Evolutionary conservation across 2,888 invertebrate genomes (phyloP), one percentile per base, ranked within the genome.

Genomic region (Bellardia bayeri): DNA sequence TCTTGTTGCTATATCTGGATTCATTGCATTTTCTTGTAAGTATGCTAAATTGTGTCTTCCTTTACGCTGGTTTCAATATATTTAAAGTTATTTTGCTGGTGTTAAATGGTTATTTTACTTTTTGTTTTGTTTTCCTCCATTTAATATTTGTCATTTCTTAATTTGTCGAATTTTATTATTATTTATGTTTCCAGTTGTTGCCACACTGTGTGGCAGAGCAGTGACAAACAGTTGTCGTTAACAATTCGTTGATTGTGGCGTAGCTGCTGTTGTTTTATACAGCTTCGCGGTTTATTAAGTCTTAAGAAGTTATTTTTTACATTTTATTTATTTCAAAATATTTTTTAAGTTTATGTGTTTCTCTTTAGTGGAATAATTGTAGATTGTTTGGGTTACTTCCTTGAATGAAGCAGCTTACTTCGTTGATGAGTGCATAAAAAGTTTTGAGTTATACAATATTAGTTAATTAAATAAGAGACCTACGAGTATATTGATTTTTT

Each of bases 101-200:
- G 63, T 37, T 75, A 54, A 61, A 56, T 68, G 30, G 42, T 63
- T 66, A 45, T 16, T 64, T 75, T 16, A 23, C 6, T 56, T 4
- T 23, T 40, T 40, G 40, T 63, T 54, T 64, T 56, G 33, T 72
- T 16, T 64, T 72, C 45, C 11, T 75, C n/a, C 33, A 71, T 23
- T 69, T 61, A 42, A 9, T 69, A 4, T 79, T 76, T 76, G n/a
- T 54, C 79, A 80, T 72, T 76, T 85, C 88, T 90, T 89, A 88
- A 89, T 90, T 90, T 89, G 88, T 85, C 81, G 83, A 88, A 86
- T 86, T 89, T 89, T 84, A 89, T 89, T 86, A 86, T 89, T 88
- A 89, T 89, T 89, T 89, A 88, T 87, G 63, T 74, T 56, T 61
- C 16, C 45, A 51, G 13, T 51, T 72, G 72, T 40, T 78, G 16